These are phyloP conservation scores for Boleophthalmus pectinirostris DNA, from an alignment of 2,113 vertebrate species.

Conservation along the genomic window DNA sequence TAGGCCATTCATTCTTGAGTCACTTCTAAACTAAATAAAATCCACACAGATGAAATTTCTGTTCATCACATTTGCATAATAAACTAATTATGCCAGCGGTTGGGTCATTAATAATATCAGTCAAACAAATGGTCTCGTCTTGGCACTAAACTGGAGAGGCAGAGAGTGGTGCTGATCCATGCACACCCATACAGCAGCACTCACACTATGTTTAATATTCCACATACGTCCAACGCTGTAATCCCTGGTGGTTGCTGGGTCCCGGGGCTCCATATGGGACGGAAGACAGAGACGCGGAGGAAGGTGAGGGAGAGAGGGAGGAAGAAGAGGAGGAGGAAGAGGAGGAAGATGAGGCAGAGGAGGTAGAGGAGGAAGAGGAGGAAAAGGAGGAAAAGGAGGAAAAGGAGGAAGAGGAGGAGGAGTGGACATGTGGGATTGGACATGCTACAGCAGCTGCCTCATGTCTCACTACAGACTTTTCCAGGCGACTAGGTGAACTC, in stretches of 20 bases:
- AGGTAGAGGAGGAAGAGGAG: too few species aligned
- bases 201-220: conserved; percentile 55
- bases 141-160: conserved; percentile 41
- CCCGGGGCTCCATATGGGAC: conserved; percentile 24
- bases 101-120: conserved; percentile 66
- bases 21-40: conserved; percentile 46
- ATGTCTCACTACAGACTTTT: conserved; percentile 16
- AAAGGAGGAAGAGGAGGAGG: neutral
- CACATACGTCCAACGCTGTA: conserved; percentile 46
- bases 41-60: conserved; percentile 36
- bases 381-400: neutral
- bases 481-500: conserved; percentile 1
- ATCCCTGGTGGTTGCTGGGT: conserved; percentile 35
- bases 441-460: conserved; percentile 36
- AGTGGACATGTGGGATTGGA: conserved; percentile 32
- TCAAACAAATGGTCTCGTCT: conserved; percentile 53
- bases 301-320: neutral
- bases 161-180: conserved; percentile 31
- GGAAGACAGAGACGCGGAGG: conserved; percentile 1
- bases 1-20: conserved; percentile 42
- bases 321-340: neutral
- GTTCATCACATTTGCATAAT: conserved; percentile 58
- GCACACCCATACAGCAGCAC: conserved; percentile 15
- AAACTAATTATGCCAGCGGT: conserved; percentile 53
- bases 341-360: neutral